phyloP scores from a whole-genome alignment of 1,140 invertebrate species.

The Hyphantria cunea region DNA sequence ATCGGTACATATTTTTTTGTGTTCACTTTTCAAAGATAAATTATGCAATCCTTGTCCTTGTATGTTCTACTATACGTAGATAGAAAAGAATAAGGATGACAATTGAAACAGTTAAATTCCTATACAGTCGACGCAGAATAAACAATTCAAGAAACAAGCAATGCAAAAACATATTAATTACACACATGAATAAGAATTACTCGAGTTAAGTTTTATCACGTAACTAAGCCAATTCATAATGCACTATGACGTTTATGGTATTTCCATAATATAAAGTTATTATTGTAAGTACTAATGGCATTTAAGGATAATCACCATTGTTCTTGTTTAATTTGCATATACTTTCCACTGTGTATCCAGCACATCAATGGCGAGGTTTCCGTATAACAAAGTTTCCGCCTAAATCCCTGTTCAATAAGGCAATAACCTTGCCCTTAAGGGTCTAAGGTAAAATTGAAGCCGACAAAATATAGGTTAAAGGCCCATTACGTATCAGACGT shows the following conservation, averaged over 20 bases:
- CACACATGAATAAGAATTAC: conserved; percentile 1
- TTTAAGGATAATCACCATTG: conserved; percentile 17
- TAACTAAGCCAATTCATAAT: not conserved
- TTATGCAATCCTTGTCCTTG: too few relatives aligned
- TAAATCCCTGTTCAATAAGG: too few relatives aligned
- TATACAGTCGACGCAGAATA: not conserved
- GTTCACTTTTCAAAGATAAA: too few relatives aligned
- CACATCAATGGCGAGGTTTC: too few relatives aligned
- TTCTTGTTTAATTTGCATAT: not conserved
- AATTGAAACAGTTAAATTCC: conserved; percentile 8
- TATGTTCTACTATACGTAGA: too few relatives aligned
- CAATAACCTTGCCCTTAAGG: too few relatives aligned
- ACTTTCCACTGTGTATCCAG: too few relatives aligned
- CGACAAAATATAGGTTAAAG: too few relatives aligned
- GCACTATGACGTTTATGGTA: conserved; percentile 25
- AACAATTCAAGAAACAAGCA: conserved; percentile 7
- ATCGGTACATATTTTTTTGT: too few relatives aligned
- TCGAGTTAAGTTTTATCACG: not conserved
- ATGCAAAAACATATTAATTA: conserved; percentile 12
- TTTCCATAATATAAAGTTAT: conserved; percentile 29
- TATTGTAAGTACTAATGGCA: not conserved
- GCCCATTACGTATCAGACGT: too few relatives aligned
- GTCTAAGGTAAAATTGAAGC: too few relatives aligned
- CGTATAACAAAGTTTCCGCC: too few relatives aligned
- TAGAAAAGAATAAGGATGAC: conserved; percentile 9